Evolutionary conservation across 1,140 invertebrate genomes (phyloP), one percentile per base, ranked within the genome.

Genomic region (Calycopis cecrops): DNA sequence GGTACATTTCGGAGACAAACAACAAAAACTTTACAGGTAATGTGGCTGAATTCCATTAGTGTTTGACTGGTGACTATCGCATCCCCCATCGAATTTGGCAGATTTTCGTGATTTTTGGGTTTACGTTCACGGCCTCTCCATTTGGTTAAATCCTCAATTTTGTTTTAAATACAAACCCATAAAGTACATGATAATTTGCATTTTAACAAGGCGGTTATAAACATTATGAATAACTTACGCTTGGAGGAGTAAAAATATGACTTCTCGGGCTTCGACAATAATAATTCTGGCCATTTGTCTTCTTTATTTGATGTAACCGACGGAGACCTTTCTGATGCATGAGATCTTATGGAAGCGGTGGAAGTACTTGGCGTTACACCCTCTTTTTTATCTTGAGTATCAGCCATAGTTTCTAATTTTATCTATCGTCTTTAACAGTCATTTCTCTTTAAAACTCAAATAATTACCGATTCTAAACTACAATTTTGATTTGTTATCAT

Each of bases 251-350:
- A 84, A 62, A 69, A 84, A 52, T 77, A 83, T 1, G 82, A 82
- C 53, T 78, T 82, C 38, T 84, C 71, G 6, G 82, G 82, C 58
- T 66, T 73, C 21, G 80, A 82, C 61, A 86, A 53, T 57, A 86
- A 69, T 47, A 86, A 69, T 69, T 86, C 83, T 64, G 83, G 83
- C 83, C 82, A 86, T 79, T 76, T 84, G 57, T 85, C 82, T 49
- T 78, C 77, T 57, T 65, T 84, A 51, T 65, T 64, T 28, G 82
- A 85, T 11, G 80, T 75, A 40, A 76, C 67, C 21, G 82, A 81
- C 16, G 82, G 79, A 18, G 80, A 78, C 70, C 79, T 67, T 34
- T 82, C 79, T 40, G 76, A 57, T 10, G 71, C 58, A n/a, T 72
- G 67, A 40, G 71, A 76, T 70, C 63, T 82, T 18, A 80, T 37